Conservation (phyloP, 2,888 invertebrate species). For the Calameuta filiformis region DNA sequence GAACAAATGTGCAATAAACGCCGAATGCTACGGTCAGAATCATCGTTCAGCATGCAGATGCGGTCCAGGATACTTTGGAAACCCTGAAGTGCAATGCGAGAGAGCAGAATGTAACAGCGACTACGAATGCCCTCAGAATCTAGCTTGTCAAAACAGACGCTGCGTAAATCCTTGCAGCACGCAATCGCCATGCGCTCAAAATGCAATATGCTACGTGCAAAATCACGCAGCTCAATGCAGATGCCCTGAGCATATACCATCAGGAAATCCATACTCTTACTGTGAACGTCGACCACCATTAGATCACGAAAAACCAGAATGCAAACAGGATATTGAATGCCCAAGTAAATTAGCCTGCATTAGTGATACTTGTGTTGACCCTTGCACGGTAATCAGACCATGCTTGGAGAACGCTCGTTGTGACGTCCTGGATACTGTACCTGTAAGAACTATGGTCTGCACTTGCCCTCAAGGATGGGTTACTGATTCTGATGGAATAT, state of each 20-base stretch:
- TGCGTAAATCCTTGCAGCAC: slow-evolving; percentile 84
- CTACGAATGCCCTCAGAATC: slow-evolving; percentile 81
- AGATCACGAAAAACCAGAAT: slow-evolving; percentile 73
- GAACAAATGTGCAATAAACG: slow-evolving; percentile 86
- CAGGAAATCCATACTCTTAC: slow-evolving; percentile 83
- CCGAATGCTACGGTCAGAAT: slow-evolving; percentile 83
- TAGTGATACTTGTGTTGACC: slow-evolving; percentile 80
- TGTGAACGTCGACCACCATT: slow-evolving; percentile 72
- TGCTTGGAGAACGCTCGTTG: slow-evolving; percentile 82
- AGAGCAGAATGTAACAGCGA: slow-evolving; percentile 83
- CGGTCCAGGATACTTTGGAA: slow-evolving; percentile 80
- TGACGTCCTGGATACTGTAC: slow-evolving; percentile 85
- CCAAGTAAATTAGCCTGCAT: slow-evolving; percentile 85
- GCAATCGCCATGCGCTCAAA: slow-evolving; percentile 81
- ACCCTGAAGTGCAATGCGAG: slow-evolving; percentile 83
- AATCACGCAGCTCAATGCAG: slow-evolving; percentile 86
- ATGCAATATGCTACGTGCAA: slow-evolving; percentile 83
- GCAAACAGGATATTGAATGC: slow-evolving; percentile 82
- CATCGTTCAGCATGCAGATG: slow-evolving; percentile 87
- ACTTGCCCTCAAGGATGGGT: slow-evolving; percentile 88
- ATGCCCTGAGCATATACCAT: slow-evolving; percentile 82
- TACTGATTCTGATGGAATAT: slow-evolving; percentile 82
- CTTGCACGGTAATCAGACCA: slow-evolving; percentile 80
- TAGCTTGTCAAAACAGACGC: slow-evolving; percentile 77
- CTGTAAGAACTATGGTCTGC: slow-evolving; percentile 88